phyloP scores from a whole-genome alignment of 2,113 vertebrate species.

The Hippocampus zosterae region DNA sequence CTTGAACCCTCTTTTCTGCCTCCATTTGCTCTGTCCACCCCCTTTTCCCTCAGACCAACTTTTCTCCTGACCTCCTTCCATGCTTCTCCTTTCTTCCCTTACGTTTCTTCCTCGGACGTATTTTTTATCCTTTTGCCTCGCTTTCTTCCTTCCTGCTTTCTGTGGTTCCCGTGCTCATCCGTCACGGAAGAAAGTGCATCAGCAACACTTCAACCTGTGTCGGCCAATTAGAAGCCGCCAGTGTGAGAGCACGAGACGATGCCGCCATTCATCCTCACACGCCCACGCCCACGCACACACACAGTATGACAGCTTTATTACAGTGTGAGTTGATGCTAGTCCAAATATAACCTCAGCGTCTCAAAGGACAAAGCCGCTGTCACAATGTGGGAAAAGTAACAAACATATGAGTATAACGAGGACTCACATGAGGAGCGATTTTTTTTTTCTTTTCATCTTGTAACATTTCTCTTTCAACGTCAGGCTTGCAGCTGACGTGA shows the following conservation, averaged over 20 bases:
- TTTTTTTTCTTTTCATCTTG: not conserved
- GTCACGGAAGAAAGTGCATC: conserved; percentile 60
- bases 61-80: not conserved
- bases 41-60: not conserved
- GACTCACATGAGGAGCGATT: not conserved
- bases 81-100: not conserved
- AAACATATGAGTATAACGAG: not conserved
- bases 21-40: not conserved
- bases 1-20: not conserved
- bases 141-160: conserved; percentile 2
- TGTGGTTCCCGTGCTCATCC: conserved; percentile 7
- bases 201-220: conserved; percentile 63
- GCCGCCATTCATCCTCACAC: conserved; percentile 57
- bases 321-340: conserved; percentile 45
- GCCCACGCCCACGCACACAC: conserved; percentile 14
- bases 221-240: conserved; percentile 65
- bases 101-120: no score
- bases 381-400: not conserved
- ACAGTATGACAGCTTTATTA: conserved; percentile 58
- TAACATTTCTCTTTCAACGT: not conserved
- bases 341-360: conserved; percentile 59
- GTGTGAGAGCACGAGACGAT: conserved; percentile 49
- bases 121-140: not conserved
- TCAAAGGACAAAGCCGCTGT: conserved; percentile 7
- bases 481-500: not conserved